Evolutionary conservation across 1,140 invertebrate species (phyloP).

Genomic region (Microplitis mediator): DNA sequence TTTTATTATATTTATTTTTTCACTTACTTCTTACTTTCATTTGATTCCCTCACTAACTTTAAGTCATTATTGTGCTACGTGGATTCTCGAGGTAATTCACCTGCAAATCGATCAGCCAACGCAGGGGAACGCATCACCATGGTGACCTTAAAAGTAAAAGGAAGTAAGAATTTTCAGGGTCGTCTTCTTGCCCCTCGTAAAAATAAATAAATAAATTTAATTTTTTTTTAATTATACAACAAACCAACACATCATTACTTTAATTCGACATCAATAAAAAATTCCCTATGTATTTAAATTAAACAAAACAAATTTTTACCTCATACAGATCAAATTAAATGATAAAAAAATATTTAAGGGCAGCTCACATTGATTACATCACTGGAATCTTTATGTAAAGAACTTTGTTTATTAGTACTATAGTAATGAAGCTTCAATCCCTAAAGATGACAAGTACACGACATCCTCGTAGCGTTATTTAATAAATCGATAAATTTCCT

Average conservation of each 20-base stretch:
- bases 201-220: too few relatives aligned
- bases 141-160: neutral
- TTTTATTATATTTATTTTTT: neutral
- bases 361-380: too few relatives aligned
- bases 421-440: neutral
- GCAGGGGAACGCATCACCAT: slow-evolving; percentile 11
- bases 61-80: neutral
- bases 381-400: neutral
- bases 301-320: too few relatives aligned
- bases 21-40: neutral
- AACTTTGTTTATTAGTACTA: neutral
- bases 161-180: neutral
- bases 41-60: neutral
- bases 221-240: too few relatives aligned
- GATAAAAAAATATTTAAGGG: too few relatives aligned
- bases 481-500: neutral
- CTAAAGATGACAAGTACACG: neutral
- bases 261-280: too few relatives aligned
- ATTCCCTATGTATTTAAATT: too few relatives aligned
- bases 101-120: slow-evolving; percentile 7
- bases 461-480: neutral
- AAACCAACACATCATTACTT: too few relatives aligned
- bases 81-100: slow-evolving; percentile 5
- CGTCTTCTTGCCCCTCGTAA: too few relatives aligned
- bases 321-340: too few relatives aligned